These are phyloP conservation scores for Chaetophractus vellerosus DNA, from an alignment of 2,797 vertebrate genomes.

Conservation along the genomic window DNA sequence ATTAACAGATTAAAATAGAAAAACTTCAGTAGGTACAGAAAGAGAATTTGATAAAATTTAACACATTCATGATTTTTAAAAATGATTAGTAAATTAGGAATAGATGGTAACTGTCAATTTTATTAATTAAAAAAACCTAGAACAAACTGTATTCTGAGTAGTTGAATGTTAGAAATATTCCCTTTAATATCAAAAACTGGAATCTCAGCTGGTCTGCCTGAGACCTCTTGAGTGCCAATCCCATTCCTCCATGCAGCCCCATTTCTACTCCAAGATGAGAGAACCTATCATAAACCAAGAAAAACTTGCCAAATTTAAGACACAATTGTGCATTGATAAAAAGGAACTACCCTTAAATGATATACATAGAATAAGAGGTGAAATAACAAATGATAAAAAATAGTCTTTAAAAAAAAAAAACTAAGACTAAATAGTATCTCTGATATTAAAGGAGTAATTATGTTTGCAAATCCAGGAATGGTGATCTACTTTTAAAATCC, in stretches of 20 bases:
- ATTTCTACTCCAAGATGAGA: slow-evolving; percentile 92
- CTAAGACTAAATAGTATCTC: slow-evolving; percentile 95
- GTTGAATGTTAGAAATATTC: slow-evolving; percentile 26
- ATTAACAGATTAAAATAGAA: slow-evolving; percentile 49
- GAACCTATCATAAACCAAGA: slow-evolving; percentile 96
- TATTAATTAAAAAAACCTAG: not conserved
- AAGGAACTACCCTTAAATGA: slow-evolving; percentile 94
- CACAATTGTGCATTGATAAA: slow-evolving; percentile 94
- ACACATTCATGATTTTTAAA: not conserved
- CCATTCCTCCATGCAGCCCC: not conserved
- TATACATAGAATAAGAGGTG: slow-evolving; percentile 92
- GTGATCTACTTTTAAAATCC: slow-evolving; percentile 96
- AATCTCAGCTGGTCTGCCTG: slow-evolving; percentile 16
- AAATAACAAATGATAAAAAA: slow-evolving; percentile 95
- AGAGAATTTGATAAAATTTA: slow-evolving; percentile 46
- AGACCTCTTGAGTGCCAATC: not conserved
- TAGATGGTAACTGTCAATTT: not conserved
- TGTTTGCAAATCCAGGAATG: slow-evolving; percentile 95
- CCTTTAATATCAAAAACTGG: slow-evolving; percentile 40
- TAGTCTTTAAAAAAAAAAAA: slow-evolving; percentile 94
- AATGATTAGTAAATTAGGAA: slow-evolving; percentile 17
- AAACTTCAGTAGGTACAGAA: not conserved
- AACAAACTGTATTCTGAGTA: not conserved
- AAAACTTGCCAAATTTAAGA: slow-evolving; percentile 94
- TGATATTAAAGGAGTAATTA: slow-evolving; percentile 94